Conservation (phyloP, 2,113 vertebrate species). For the Peromyscus maniculatus region DNA sequence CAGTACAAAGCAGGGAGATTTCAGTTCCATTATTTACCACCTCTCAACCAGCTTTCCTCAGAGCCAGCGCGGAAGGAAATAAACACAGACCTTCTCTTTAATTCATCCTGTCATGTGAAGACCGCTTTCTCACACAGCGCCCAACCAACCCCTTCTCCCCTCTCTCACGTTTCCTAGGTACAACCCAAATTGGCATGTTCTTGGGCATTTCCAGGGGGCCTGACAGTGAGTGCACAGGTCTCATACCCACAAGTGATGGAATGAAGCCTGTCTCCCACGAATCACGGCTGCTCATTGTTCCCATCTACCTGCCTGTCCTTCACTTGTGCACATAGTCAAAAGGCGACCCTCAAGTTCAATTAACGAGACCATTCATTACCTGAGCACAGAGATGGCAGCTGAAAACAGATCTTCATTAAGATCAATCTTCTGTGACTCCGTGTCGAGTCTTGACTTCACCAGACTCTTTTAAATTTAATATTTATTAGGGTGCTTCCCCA, state of each 20-base stretch:
- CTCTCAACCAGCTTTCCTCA: not conserved
- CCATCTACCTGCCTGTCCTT: not conserved
- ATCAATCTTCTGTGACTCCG: slow-evolving; percentile 25
- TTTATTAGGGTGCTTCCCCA: slow-evolving; percentile 58
- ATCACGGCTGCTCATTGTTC: not conserved
- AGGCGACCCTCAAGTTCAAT: slow-evolving; percentile 17
- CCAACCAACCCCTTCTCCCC: not conserved
- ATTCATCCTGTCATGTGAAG: not conserved
- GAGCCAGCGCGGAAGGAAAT: not conserved
- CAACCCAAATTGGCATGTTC: fast-evolving
- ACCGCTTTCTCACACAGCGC: not conserved
- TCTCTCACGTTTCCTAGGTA: not conserved
- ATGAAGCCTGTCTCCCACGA: not conserved
- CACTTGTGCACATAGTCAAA: not conserved
- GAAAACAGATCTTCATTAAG: slow-evolving; percentile 48
- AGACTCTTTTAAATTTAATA: slow-evolving; percentile 32
- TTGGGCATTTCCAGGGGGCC: not conserved
- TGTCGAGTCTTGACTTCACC: not conserved
- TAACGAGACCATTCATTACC: not conserved
- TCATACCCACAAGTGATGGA: not conserved
- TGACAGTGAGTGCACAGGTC: not conserved
- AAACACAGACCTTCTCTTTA: not conserved
- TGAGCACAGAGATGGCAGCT: slow-evolving; percentile 21
- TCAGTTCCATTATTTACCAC: not conserved
- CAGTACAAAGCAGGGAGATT: not conserved